Evolutionary conservation across 2,113 vertebrate genomes (phyloP).

Genomic region (Vidua macroura): DNA sequence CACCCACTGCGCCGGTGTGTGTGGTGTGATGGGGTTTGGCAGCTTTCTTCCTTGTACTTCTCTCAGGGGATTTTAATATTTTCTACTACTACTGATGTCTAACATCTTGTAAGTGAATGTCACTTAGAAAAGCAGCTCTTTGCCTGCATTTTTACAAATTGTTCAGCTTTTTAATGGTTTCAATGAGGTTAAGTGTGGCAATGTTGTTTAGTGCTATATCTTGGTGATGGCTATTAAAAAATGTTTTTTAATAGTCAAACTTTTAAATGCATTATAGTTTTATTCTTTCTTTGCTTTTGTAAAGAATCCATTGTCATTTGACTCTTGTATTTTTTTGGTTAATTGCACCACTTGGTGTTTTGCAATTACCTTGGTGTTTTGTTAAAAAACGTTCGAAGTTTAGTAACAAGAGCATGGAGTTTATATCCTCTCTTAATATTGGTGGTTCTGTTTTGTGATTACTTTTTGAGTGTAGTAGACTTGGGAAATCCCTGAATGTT

Average conservation of each 20-base stretch:
- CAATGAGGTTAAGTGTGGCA: not conserved
- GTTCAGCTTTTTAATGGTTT: not conserved
- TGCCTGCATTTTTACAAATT: not conserved
- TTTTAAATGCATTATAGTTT: not conserved
- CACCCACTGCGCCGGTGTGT: not conserved
- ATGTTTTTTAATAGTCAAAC: not conserved
- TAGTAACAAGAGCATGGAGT: not conserved
- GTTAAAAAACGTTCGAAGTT: not conserved
- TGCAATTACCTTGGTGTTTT: not conserved
- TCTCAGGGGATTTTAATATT: not conserved
- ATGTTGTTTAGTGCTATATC: not conserved
- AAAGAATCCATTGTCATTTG: not conserved
- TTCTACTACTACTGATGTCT: not conserved
- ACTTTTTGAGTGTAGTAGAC: not conserved
- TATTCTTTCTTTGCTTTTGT: not conserved
- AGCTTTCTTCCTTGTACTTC: not conserved
- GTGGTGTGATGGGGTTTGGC: not conserved
- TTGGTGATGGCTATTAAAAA: not conserved
- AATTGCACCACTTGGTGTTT: not conserved
- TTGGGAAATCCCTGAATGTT: not conserved
- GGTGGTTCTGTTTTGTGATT: not conserved
- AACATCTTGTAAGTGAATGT: not conserved
- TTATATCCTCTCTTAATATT: not conserved
- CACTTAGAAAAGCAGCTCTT: not conserved
- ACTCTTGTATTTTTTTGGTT: not conserved